Percentiles rank a stretch among this genome's conserved stretches.
phyloP scores from a whole-genome alignment of 2,888 invertebrate genomes.

The Latrodectus hesperus region DNA sequence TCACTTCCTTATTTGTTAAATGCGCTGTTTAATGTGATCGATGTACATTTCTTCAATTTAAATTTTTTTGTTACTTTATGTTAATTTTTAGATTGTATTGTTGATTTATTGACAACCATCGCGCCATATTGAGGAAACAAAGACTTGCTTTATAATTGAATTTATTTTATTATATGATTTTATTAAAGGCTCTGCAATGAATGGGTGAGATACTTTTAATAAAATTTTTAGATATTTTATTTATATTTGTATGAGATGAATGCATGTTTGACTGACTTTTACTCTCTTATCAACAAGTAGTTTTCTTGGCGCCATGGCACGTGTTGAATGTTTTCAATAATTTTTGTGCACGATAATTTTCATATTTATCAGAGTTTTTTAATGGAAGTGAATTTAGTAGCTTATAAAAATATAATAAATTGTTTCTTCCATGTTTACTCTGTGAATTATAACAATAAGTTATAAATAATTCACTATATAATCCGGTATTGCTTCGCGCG shows the following conservation, averaged over 20 bases:
- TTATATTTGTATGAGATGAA: neutral
- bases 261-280: neutral
- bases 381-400: neutral
- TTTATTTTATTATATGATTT: conserved; percentile 12
- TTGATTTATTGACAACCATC: conserved; percentile 32
- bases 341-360: neutral
- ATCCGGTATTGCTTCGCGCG: too few relatives aligned
- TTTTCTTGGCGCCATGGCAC: conserved; percentile 58
- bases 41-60: neutral
- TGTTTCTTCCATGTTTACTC: neutral
- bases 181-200: conserved; percentile 47
- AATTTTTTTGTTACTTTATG: neutral
- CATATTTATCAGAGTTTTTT: neutral
- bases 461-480: neutral
- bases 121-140: conserved; percentile 67
- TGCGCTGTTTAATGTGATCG: neutral
- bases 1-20: conserved; percentile 6
- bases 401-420: neutral
- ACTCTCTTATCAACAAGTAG: conserved; percentile 62
- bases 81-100: conserved; percentile 4
- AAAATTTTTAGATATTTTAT: neutral
- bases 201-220: conserved; percentile 46
- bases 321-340: conserved; percentile 48
- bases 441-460: neutral
- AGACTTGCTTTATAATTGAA: conserved; percentile 34